Evolutionary conservation across 2,888 invertebrate species (phyloP).

Genomic region (Drosophila gaucha): DNA sequence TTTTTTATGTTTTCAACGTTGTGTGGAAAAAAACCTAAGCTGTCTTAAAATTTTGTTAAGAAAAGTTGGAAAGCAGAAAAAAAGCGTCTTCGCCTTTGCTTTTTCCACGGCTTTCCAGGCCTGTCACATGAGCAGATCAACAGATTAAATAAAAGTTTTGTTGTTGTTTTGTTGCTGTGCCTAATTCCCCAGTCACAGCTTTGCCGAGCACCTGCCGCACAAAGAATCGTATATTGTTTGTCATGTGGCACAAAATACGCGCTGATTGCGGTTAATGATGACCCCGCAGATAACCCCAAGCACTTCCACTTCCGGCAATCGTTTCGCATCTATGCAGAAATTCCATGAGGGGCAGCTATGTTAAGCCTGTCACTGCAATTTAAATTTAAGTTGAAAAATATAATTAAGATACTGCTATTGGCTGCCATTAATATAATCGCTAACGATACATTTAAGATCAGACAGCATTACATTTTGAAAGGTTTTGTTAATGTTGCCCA

Average conservation of each 20-base stretch:
- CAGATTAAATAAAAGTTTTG: constrained; percentile 69
- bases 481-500: too few species aligned
- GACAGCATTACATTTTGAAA: too few species aligned
- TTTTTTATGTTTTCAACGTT: constrained; percentile 19
- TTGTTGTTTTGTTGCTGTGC: constrained; percentile 34
- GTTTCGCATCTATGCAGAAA: not conserved
- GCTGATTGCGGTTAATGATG: constrained; percentile 79
- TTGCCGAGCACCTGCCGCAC: constrained; percentile 44
- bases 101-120: not conserved
- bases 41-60: constrained; percentile 60
- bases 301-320: constrained; percentile 19
- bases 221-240: constrained; percentile 66
- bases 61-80: constrained; percentile 37
- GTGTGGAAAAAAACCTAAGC: constrained; percentile 63
- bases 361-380: constrained; percentile 11
- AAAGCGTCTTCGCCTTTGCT: constrained; percentile 16
- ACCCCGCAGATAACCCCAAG: constrained; percentile 62
- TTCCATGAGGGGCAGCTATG: not conserved
- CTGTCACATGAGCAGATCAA: constrained; percentile 69
- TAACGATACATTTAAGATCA: not conserved
- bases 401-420: constrained; percentile 25
- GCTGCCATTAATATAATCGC: constrained; percentile 9
- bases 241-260: constrained; percentile 59
- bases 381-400: constrained; percentile 12
- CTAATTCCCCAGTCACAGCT: constrained; percentile 58